phyloP scores from a whole-genome alignment of 2,888 invertebrate species.

The Dasysyrphus albostriatus region DNA sequence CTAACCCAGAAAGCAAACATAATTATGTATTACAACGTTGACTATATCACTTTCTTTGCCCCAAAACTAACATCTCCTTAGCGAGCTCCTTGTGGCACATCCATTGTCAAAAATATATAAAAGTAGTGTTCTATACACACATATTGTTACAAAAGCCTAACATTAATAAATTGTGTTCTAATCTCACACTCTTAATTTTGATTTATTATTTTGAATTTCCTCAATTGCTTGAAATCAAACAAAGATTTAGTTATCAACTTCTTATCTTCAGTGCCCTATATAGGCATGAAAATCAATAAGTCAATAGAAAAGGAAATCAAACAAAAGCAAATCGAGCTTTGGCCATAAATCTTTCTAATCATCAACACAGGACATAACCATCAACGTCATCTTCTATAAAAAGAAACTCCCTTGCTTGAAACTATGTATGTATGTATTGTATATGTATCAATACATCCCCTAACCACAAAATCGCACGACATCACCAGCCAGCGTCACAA shows the following conservation, averaged over 20 bases:
- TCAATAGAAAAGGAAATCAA: conserved; percentile 5
- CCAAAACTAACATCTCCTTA: no score
- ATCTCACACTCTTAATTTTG: neutral
- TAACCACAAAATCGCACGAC: conserved; percentile 6
- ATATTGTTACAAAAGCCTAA: neutral
- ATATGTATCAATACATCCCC: neutral
- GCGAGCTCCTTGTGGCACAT: no score
- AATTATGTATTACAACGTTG: no score
- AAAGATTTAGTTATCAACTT: conserved; percentile 10
- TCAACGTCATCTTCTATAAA: conserved; percentile 5
- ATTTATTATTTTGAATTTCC: conserved; percentile 14
- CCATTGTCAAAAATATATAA: neutral
- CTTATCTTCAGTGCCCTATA: neutral
- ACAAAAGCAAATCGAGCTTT: conserved; percentile 8
- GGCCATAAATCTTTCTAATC: conserved; percentile 21
- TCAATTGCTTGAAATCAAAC: neutral
- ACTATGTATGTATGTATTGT: neutral
- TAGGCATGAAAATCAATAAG: conserved; percentile 23
- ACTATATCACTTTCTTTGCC: no score
- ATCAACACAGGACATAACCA: neutral
- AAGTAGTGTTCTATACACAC: neutral
- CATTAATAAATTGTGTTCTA: conserved; percentile 9
- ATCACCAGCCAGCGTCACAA: neutral
- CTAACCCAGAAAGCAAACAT: no score
- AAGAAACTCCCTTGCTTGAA: neutral